Percentiles rank a stretch among this genome's conserved stretches.
Evolutionary conservation across 2,797 vertebrate species (phyloP).

Genomic region (Coccyzus lansbergi): DNA sequence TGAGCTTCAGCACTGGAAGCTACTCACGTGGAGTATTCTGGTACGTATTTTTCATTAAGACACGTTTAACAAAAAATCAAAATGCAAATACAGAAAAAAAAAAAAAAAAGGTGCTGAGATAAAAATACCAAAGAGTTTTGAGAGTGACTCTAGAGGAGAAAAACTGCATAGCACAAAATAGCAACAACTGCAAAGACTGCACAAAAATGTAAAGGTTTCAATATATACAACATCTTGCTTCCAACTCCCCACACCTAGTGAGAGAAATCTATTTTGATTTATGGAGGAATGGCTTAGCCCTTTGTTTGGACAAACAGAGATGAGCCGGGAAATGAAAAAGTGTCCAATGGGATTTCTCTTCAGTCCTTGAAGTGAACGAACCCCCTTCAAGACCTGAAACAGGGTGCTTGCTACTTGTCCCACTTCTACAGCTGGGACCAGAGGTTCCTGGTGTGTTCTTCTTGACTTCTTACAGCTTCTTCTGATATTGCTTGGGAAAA

Average conservation of each 20-base stretch:
- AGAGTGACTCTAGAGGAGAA: slow-evolving; percentile 10
- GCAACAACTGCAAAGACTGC: not conserved
- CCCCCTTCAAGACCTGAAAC: not conserved
- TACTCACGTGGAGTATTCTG: slow-evolving; percentile 41
- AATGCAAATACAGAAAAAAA: slow-evolving; percentile 50
- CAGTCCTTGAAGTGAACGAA: not conserved
- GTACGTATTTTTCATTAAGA: slow-evolving; percentile 59
- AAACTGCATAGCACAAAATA: not conserved
- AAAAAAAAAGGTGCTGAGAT: not conserved
- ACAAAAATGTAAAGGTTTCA: not conserved
- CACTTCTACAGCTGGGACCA: not conserved
- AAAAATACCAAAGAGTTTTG: not conserved
- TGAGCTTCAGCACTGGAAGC: slow-evolving; percentile 63
- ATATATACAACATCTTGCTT: not conserved
- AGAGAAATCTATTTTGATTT: not conserved
- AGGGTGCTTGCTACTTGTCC: not conserved
- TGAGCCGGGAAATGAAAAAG: not conserved
- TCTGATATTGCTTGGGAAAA: not conserved
- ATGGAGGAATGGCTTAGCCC: not conserved
- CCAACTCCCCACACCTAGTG: not conserved
- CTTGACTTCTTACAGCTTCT: not conserved
- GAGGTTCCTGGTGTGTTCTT: not conserved
- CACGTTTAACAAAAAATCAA: slow-evolving; percentile 1
- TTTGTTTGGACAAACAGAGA: not conserved
- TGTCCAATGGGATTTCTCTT: not conserved